Base-by-base conservation (phyloP, 2,888 invertebrate genomes). In the Eilema caniola region DNA sequence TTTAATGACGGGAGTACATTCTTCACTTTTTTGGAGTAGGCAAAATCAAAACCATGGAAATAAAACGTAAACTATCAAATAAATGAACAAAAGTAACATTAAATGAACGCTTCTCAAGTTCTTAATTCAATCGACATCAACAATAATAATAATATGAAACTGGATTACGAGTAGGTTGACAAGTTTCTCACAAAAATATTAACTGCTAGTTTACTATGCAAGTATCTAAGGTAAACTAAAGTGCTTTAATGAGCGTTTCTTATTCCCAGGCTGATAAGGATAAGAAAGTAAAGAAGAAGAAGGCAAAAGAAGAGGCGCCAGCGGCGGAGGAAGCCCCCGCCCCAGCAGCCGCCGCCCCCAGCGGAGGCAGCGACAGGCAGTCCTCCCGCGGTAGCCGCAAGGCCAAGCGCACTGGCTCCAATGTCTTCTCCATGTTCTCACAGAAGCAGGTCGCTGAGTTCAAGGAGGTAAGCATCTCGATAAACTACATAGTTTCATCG, bases 391-490 rank as follows among this genome's bases (percentile, higher is more conserved):
- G 98, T 85, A 98, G 98, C 93, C 97, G 96, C 92, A 95, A 96
- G 92, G 97, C 97, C 87, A 98, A 98, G 96, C 97, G 98, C 92
- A 97, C 98, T 91, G 98, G 98, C 87, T 98, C 98, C 96, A 98
- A 98, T 96, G 98, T 99, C 93, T 99, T 99, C 97, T 98, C 98
- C 91, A 98, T 98, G 98, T 99, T 99, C 97, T 97, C 98, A 88
- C 98, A 98, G 96, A 97, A 97, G 95, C 98, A 99, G 96, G 98
- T 99, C 89, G 98, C 98, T 88, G 99, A 99, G 95, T 99, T 99
- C 97, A 99, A 99, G 96, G 98, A 98, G 96, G 98, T 98, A 88
- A 95, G 91, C 86, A 66, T 64, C 68, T 16, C 1, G 12, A 11
- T 53, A 57, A 33, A 16, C 56, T 33, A 10, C 23, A 62, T 14